These are phyloP conservation scores for Malthinus seriepunctatus DNA, from an alignment of 2,888 invertebrate genomes.

Conservation along the genomic window DNA sequence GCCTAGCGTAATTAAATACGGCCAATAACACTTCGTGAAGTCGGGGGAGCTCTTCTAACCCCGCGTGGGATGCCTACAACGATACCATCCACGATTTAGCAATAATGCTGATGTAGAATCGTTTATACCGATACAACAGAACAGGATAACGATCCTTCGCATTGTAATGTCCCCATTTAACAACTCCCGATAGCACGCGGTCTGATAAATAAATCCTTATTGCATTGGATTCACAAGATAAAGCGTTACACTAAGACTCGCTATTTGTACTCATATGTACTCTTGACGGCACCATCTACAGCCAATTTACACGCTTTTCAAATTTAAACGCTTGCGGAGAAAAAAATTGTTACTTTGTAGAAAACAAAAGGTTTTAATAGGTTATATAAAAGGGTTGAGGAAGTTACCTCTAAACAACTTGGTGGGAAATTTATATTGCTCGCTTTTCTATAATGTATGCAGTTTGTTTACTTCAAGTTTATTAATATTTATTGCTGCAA, in stretches of 20 bases:
- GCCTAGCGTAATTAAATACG: constrained; percentile 38
- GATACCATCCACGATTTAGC: constrained; percentile 55
- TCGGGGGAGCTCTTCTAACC: constrained; percentile 31
- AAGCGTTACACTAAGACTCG: constrained; percentile 44
- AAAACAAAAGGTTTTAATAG: constrained; percentile 14
- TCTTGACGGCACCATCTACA: constrained; percentile 20
- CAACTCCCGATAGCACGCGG: constrained; percentile 50
- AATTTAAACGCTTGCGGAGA: not conserved
- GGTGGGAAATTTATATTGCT: constrained; percentile 37
- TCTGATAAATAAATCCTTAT: constrained; percentile 53
- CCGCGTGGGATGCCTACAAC: constrained; percentile 50
- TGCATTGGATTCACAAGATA: constrained; percentile 45
- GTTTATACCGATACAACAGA: constrained; percentile 52
- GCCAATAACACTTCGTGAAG: constrained; percentile 39
- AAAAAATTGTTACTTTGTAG: constrained; percentile 3
- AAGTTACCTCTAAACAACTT: constrained; percentile 25
- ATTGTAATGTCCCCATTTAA: constrained; percentile 56
- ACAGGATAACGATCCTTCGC: constrained; percentile 55
- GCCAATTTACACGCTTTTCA: constrained; percentile 17
- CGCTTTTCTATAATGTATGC: constrained; percentile 39
- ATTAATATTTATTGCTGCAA: constrained; percentile 48
- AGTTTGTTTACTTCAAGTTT: constrained; percentile 45
- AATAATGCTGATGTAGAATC: constrained; percentile 56
- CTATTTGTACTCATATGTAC: constrained; percentile 47
- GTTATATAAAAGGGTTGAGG: constrained; percentile 23